Base-by-base conservation (phyloP, 2,113 vertebrate genomes). In the Gymnorhina tibicen region DNA sequence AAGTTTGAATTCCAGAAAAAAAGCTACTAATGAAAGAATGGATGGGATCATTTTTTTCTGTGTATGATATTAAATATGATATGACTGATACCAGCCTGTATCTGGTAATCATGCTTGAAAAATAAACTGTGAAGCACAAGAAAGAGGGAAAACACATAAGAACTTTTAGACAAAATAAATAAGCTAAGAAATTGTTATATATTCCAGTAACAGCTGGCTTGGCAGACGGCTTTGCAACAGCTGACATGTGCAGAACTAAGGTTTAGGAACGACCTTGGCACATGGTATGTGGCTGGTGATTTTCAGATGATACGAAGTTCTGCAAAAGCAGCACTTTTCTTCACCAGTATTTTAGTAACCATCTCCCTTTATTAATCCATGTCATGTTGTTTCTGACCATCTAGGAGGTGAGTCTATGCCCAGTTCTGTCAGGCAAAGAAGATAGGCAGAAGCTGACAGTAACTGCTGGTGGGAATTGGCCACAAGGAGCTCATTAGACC, bases 211-310 rank as follows among this genome's bases (percentile, higher is more conserved):
- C 83, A 96, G 59, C 90, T 96, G 92, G 39, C 33, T 92, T 86
- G 76, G 64, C 85, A 95, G 92, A 94, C 94, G 90, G 90, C 47
- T 92, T 93, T 82, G 47, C 79, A 92, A 44, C 56, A 94, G 85
- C 90, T 96, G 79, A 93, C 55, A 67, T 16, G 27, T 80, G 35
- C 52, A 88, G 77, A 90, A 75, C n/a, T 63, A 78, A 88, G 50
- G 81, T 86, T 78, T 86, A 88, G 68, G 63, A 95, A 56, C 0
- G 52, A 92, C 88, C 82, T 87, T 95, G 95, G 60, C 75, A 46
- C 1, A 0, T 83, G 52, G 67, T 94, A 83, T 2, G 0, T 63
- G 59, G 16, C 42, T 96, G 42, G 19, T 73, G 32, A 13, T 74
- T 14, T 50, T 96, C n/a, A 79, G 70, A 79, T 86, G 44, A 46